phyloP scores from a whole-genome alignment of 1,140 invertebrate genomes.

The Pseudachorutes palmiensis region DNA sequence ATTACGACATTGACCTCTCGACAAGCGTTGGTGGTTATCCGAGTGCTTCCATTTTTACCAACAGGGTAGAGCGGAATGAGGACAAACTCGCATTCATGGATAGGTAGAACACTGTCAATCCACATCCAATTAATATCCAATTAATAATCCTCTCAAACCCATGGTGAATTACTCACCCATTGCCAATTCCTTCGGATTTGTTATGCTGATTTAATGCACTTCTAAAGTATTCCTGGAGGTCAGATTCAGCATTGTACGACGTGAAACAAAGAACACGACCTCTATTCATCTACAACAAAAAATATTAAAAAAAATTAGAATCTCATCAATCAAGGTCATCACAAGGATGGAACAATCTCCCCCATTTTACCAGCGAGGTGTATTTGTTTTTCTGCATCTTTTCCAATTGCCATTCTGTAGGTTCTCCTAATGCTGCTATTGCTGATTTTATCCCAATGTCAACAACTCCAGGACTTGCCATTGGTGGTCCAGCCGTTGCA shows the following conservation, averaged over 20 bases:
- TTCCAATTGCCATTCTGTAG: constrained; percentile 14
- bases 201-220: constrained; percentile 69
- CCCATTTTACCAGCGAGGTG: not conserved
- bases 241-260: constrained; percentile 69
- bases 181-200: constrained; percentile 58
- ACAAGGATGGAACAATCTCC: not conserved
- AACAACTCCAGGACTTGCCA: constrained; percentile 40
- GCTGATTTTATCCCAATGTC: constrained; percentile 65
- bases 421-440: constrained; percentile 71
- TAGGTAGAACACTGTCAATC: constrained; percentile 58
- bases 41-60: constrained; percentile 28
- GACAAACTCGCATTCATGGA: constrained; percentile 60
- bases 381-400: not conserved
- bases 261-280: constrained; percentile 83
- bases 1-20: not conserved
- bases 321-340: too few relatives aligned
- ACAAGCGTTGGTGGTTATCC: too few relatives aligned
- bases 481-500: constrained; percentile 61
- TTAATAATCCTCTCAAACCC: too few relatives aligned
- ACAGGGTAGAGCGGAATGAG: constrained; percentile 31
- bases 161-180: too few relatives aligned
- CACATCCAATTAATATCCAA: too few relatives aligned
- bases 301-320: too few relatives aligned
- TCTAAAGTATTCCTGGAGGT: constrained; percentile 74
- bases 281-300: constrained; percentile 51